Base-by-base conservation (phyloP, 2,888 invertebrate species). In the Cheilosia impressa region DNA sequence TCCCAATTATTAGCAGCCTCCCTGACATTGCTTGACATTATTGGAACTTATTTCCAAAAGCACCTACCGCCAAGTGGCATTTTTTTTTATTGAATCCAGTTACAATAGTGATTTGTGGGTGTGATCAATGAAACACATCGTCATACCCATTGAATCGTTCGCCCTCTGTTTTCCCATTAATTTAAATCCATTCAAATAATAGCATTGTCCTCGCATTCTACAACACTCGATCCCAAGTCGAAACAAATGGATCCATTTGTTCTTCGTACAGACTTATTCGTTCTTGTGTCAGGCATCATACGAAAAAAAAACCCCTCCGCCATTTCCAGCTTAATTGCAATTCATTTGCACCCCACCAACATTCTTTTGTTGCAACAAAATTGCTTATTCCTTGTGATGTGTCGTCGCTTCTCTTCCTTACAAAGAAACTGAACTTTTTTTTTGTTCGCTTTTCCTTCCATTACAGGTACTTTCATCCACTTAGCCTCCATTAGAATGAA, bases 401-500 rank as follows among this genome's bases (percentile, higher is more conserved):
- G 45, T 9, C 9, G 31, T 4, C 9, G 50, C 19, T 24, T 2
- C 31, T 38, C 13, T 38, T 38, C n/a, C 50, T 50, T 50, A 63
- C 9, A 62, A 55, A 27, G 66, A 43, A 45, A 27, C 43, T 15
- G 17, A 17, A 60, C 22, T 19, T 47, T 15, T 38, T 10, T 41
- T 17, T 47, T 22, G 31, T 31, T 38, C 38, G 38, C 17, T 24
- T 66, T 53, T 52, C 34, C 10, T 27, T 27, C 53, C 15, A n/a
- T 45, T 57, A 34, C 55, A 58, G 43, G 41, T 60, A 68, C 68
- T 57, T 65, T 52, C 52, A 45, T 60, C 60, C 58, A 73, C 83
- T 83, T 79, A 69, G 63, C 73, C 69, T 75, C 71, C 22, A 76
- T 81, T 69, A 71, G 57, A 53, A 65, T 71, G 63, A 58, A 75